phyloP scores from a whole-genome alignment of 1,140 invertebrate genomes.

The Leptinotarsa texana region DNA sequence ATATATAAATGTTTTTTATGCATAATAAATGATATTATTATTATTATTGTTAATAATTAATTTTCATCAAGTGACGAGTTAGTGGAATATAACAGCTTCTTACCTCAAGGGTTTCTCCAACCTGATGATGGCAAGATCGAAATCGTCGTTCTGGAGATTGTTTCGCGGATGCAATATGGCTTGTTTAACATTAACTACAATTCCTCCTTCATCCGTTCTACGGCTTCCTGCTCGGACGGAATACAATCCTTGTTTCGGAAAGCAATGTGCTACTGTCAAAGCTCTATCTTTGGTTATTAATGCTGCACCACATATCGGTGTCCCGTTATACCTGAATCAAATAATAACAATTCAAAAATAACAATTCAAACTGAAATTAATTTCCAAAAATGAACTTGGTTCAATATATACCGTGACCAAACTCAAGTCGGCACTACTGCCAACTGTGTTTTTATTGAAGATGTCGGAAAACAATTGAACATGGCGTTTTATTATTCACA shows the following conservation, averaged over 20 bases:
- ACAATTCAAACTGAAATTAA: too few species aligned
- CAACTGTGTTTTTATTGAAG: too few species aligned
- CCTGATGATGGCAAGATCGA: slow-evolving; percentile 26
- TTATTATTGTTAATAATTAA: too few species aligned
- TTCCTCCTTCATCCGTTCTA: not conserved
- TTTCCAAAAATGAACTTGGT: too few species aligned
- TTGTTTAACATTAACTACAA: slow-evolving; percentile 15
- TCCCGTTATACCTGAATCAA: slow-evolving; percentile 16
- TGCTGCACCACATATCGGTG: slow-evolving; percentile 32
- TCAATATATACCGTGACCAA: too few species aligned
- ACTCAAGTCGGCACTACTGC: too few species aligned
- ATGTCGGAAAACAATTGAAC: too few species aligned
- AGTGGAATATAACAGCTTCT: too few species aligned
- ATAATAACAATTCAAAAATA: not conserved
- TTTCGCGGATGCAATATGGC: slow-evolving; percentile 28
- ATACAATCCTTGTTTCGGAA: slow-evolving; percentile 21
- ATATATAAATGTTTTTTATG: too few species aligned
- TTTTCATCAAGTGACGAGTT: too few species aligned
- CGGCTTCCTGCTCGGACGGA: slow-evolving; percentile 23
- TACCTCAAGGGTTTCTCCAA: not conserved
- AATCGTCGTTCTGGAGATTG: slow-evolving; percentile 13
- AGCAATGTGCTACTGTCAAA: slow-evolving; percentile 36
- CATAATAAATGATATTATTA: too few species aligned
- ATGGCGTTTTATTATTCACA: too few species aligned
- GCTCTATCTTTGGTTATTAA: slow-evolving; percentile 21